These are phyloP conservation scores for Noctilio leporinus DNA, from an alignment of 2,113 vertebrate genomes.

Conservation along the genomic window DNA sequence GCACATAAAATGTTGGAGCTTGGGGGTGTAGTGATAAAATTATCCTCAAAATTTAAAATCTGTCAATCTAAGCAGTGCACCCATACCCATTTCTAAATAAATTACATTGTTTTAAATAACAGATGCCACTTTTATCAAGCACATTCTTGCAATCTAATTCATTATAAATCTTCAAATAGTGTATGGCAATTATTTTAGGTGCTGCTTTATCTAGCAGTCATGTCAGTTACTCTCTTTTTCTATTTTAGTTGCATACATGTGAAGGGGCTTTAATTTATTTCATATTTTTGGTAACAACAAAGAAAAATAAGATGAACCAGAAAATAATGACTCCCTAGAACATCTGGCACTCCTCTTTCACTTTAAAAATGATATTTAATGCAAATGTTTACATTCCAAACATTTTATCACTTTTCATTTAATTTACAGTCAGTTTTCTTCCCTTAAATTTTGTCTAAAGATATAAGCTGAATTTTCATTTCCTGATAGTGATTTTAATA, in stretches of 20 bases:
- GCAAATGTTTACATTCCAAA: constrained; percentile 19
- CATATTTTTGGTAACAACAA: constrained; percentile 44
- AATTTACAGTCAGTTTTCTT: neutral
- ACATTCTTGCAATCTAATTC: constrained; percentile 32
- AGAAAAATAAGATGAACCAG: constrained; percentile 35
- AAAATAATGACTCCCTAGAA: constrained; percentile 28
- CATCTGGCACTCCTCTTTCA: neutral
- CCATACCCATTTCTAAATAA: constrained; percentile 46
- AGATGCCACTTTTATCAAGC: constrained; percentile 51
- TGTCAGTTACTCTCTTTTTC: constrained; percentile 3
- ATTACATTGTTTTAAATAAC: constrained; percentile 56
- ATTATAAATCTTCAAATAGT: constrained; percentile 49
- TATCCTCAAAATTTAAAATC: constrained; percentile 64
- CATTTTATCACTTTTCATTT: constrained; percentile 2
- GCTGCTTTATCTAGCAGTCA: constrained; percentile 28
- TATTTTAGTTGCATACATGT: constrained; percentile 33
- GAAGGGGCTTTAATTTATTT: constrained; percentile 51
- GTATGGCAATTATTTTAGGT: constrained; percentile 51
- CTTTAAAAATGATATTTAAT: constrained; percentile 26
- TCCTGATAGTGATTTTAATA: neutral
- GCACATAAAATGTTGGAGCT: constrained; percentile 56
- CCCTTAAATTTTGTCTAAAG: neutral
- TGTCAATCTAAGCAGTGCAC: constrained; percentile 52
- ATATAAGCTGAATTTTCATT: constrained; percentile 1
- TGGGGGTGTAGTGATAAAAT: constrained; percentile 60